phyloP scores from a whole-genome alignment of 2,888 invertebrate species.

The Agrochola lota region DNA sequence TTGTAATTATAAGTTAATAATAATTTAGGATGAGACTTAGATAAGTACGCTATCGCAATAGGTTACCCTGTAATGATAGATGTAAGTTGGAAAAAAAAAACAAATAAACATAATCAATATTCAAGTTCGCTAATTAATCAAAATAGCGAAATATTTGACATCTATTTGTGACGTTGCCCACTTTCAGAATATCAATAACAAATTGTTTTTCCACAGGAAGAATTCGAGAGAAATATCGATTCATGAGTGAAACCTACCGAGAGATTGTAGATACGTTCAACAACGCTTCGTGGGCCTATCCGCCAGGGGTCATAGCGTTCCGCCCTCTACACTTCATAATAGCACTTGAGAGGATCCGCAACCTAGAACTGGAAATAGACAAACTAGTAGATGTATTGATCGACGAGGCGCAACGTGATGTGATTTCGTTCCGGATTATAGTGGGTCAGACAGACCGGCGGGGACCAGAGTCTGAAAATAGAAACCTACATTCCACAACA shows the following conservation, averaged over 20 bases:
- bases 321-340: not conserved
- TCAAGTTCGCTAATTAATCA: too few relatives aligned
- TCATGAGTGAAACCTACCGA: conserved; percentile 13
- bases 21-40: too few relatives aligned
- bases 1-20: too few relatives aligned
- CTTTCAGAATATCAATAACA: not conserved
- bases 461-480: too few relatives aligned
- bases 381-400: not conserved
- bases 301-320: accelerated
- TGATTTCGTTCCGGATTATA: accelerated
- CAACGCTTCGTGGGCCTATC: accelerated
- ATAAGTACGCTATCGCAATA: too few relatives aligned
- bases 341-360: conserved; percentile 10
- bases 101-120: too few relatives aligned
- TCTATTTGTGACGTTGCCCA: too few relatives aligned
- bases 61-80: too few relatives aligned
- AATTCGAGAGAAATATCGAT: conserved; percentile 39
- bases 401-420: accelerated
- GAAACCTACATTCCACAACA: too few relatives aligned
- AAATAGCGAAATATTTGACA: too few relatives aligned
- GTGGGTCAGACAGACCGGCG: too few relatives aligned
- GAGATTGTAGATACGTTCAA: accelerated
- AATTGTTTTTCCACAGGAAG: conserved; percentile 13
- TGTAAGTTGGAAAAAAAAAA: too few relatives aligned
- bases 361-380: conserved; percentile 9